These are phyloP conservation scores for Corythucha ciliata DNA, from an alignment of 2,888 invertebrate genomes.

Conservation along the genomic window DNA sequence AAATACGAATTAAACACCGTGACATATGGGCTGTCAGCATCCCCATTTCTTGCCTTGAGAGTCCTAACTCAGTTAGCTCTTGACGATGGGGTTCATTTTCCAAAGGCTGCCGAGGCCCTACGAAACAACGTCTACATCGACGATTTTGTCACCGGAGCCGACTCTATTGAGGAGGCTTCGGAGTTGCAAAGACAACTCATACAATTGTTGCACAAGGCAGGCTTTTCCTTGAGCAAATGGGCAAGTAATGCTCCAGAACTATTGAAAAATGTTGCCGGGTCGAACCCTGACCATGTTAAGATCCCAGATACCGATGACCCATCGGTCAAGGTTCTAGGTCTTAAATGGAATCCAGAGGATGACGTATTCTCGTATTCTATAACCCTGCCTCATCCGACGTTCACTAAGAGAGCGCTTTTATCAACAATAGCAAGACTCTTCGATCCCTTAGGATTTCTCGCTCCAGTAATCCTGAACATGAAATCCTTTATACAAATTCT, in stretches of 20 bases:
- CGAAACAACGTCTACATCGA: neutral
- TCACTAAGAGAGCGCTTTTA: conserved; percentile 5
- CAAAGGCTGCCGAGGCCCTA: neutral
- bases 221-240: conserved; percentile 33
- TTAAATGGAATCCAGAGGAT: conserved; percentile 21
- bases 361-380: conserved; percentile 19
- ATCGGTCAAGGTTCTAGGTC: conserved; percentile 18
- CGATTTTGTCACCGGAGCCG: conserved; percentile 1
- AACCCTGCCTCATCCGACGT: neutral
- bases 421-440: conserved; percentile 12
- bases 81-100: neutral
- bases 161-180: conserved; percentile 22
- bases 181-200: conserved; percentile 27
- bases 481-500: conserved; percentile 13
- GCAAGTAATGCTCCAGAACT: conserved; percentile 20
- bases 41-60: conserved; percentile 9
- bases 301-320: conserved; percentile 3
- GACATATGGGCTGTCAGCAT: conserved; percentile 9
- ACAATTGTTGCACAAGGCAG: conserved; percentile 24
- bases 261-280: conserved; percentile 3
- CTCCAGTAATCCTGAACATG: neutral
- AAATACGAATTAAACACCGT: neutral
- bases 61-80: neutral
- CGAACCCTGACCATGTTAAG: neutral
- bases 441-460: conserved; percentile 11